Base-by-base conservation (phyloP, 2,888 invertebrate species). In the Acrobasis consociella region DNA sequence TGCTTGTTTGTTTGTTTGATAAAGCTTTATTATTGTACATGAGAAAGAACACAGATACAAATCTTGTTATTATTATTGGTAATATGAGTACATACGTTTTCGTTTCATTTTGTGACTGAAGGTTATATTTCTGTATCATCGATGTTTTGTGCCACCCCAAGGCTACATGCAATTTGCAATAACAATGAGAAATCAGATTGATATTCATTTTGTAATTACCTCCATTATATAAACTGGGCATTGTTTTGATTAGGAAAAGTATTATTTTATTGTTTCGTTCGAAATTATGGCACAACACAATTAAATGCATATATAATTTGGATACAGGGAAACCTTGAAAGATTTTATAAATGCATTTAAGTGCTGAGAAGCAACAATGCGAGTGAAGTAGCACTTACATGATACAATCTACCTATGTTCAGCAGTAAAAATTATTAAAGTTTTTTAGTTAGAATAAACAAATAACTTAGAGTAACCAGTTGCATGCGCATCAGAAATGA, bases 141-240 rank as follows among this genome's bases (percentile, higher is more conserved):
- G 46, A 7, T 46, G 46, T 46, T 46, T 46, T 46, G 46, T 46
- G 72, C 70, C 69, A 58, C 63, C 68, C 75, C 81, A 85, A 86
- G 85, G 85, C 72, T 72, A 68, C 67, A 75, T 60, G 71, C 76
- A 76, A 77, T 79, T 81, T 69, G 72, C 75, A 69, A 76, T 81
- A 82, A 80, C 80, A 73, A 75, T 74, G 74, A 69, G 74, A 72
- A 72, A 74, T 71, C 71, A 71, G 67, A 77, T 74, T 72, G 69
- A 74, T 73, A 76, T 76, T 67, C 69, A 71, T 73, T 73, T 70
- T 72, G 67, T 66, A 70, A 67, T 74, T 71, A 68, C 69, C 71
- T 72, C 72, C 69, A 65, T 68, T 66, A 66, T 64, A 70, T 68
- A 65, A 70, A 67, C 65, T 60, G 46, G 62, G 59, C 62, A 67